Evolutionary conservation across 2,888 invertebrate genomes (phyloP), one percentile per base, ranked within the genome.

Genomic region (Pecten maximus): DNA sequence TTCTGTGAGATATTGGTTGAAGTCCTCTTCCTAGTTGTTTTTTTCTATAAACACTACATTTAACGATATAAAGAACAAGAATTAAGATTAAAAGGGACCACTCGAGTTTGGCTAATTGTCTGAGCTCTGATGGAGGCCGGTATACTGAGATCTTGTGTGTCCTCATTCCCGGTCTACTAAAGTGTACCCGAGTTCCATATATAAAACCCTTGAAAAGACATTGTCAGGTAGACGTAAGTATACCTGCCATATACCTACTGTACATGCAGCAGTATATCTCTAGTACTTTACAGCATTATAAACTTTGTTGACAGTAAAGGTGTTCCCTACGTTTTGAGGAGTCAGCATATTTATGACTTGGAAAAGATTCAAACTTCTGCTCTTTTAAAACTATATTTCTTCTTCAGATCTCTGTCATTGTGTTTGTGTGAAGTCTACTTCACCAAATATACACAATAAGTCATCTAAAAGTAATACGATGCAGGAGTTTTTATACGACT

Each of bases 261-360:
- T n/a, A n/a, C n/a, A n/a, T n/a, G 35, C 10, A 16, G 28, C 35
- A 28, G 0, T 35, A 74, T 10, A 28, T 23, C 10, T 23, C 28
- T 74, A 23, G 74, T 74, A 35, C 35, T 74, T 74, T 74, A 74
- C 28, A 74, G 3, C 74, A 23, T 12, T 3, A 8, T 35, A 23
- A 60, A 23, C 35, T 35, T 23, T 74, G 28, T 74, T 74, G 35
- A 28, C 74, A 35, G 12, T 74, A 10, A 28, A 74, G 28, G 28
- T 8, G 74, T 28, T 35, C 0, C 74, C 74, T 74, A 6, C 8
- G 35, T 35, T 74, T 74, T 35, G 74, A 35, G 8, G 35, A 35
- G 74, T 74, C 74, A 74, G 74, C 74, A 74, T 10, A 74, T 74
- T 74, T 74, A 74, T 74, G 8, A 74, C 74, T 74, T 74, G 74